Percentiles rank a stretch among this genome's conserved stretches.
These are phyloP conservation scores for Carcharodon carcharias DNA, from an alignment of 2,797 vertebrate species.

Conservation along the genomic window DNA sequence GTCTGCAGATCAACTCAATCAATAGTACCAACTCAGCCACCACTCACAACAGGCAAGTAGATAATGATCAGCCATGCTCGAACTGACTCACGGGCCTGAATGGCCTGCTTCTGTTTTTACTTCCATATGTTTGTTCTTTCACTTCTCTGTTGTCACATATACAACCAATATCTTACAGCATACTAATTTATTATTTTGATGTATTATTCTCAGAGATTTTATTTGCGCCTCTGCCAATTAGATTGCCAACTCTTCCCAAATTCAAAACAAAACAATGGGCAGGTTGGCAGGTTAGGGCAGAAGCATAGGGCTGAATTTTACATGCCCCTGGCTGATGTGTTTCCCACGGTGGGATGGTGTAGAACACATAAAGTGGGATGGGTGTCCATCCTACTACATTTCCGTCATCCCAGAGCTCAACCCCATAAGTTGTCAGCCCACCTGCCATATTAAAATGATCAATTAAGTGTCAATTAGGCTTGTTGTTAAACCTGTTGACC, in stretches of 20 bases:
- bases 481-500: too few species aligned
- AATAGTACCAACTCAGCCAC: too few species aligned
- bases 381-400: too few species aligned
- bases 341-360: too few species aligned
- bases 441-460: too few species aligned
- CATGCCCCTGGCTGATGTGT: too few species aligned
- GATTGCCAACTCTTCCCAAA: not conserved
- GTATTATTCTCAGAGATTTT: not conserved
- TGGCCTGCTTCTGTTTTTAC: not conserved
- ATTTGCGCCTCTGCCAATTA: not conserved
- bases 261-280: not conserved
- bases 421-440: too few species aligned
- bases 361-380: too few species aligned
- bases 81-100: not conserved
- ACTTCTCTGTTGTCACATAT: not conserved
- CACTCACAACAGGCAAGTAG: too few species aligned
- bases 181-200: not conserved
- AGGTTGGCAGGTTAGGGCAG: not conserved
- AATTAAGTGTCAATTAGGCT: too few species aligned
- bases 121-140: not conserved
- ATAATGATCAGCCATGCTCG: not conserved
- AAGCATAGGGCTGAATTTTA: not conserved
- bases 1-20: too few species aligned
- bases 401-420: too few species aligned
- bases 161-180: not conserved